These are phyloP conservation scores for Mystacides longicornis DNA, from an alignment of 2,888 invertebrate genomes.

Conservation along the genomic window DNA sequence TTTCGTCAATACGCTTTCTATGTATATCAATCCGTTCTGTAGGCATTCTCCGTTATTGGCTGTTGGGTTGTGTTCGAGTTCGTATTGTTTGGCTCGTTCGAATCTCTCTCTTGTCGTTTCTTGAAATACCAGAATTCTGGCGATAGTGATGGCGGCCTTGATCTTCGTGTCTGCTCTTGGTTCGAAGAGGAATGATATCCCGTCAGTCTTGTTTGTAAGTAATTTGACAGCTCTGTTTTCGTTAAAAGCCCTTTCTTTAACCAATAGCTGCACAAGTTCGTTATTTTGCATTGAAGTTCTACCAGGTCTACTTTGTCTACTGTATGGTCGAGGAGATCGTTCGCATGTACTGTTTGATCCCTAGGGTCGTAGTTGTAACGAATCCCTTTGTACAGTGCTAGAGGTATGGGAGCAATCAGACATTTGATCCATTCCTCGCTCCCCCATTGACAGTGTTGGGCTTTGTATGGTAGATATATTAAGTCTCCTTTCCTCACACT, in stretches of 20 bases:
- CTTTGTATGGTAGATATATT: constrained; percentile 6
- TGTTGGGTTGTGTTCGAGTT: background rate
- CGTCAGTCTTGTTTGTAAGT: constrained; percentile 5
- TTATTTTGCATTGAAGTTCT: background rate
- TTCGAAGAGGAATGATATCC: constrained; percentile 4
- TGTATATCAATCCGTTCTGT: no score
- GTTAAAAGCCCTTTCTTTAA: constrained; percentile 15
- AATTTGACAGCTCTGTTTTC: constrained; percentile 9
- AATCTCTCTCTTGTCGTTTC: constrained; percentile 9
- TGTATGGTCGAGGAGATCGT: background rate
- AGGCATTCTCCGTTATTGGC: no score
- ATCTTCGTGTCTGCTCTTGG: constrained; percentile 5
- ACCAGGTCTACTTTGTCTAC: constrained; percentile 4
- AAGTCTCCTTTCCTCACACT: constrained; percentile 15
- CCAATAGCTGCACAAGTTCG: constrained; percentile 2
- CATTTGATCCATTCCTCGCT: constrained; percentile 6
- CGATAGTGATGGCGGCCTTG: constrained; percentile 17
- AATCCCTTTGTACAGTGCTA: constrained; percentile 8
- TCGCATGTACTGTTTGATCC: background rate
- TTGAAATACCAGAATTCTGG: constrained; percentile 25
- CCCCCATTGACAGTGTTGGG: constrained; percentile 11
- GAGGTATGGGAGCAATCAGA: constrained; percentile 5
- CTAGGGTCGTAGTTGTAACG: background rate
- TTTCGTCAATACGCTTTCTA: no score
- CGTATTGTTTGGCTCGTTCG: constrained; percentile 10